Base-by-base conservation (phyloP, 2,888 invertebrate species). In the Thelaira solivaga region DNA sequence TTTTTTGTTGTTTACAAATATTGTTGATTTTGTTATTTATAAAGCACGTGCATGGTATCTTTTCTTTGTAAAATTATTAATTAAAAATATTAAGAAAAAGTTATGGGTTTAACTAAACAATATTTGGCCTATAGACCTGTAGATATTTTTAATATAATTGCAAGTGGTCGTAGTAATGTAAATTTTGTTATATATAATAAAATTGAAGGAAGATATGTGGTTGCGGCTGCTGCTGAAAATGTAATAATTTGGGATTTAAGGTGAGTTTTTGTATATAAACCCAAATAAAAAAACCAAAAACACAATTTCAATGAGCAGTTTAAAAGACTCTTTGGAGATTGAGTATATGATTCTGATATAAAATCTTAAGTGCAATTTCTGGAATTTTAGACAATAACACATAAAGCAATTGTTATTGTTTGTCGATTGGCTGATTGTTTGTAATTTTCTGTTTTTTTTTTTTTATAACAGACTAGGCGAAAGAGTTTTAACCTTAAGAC, bases 201-300 rank as follows among this genome's bases (percentile, higher is more conserved):
- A 55, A 92, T 93, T 79, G 94, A 94, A 85, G 96, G 96, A 45
- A 92, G 96, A 86, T 97, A 93, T 89, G 92, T 96, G 55, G 97
- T 97, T 45, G 94, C 94, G n/a, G 97, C 96, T 61, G 97, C 96
- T 7, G 96, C 96, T 85, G 98, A 99, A 90, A 94, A 97, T 91
- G 94, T 97, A 76, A 92, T 95, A 84, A 92, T 99, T 84, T 99
- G 98, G 97, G 98, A 99, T 90, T 91, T 98, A 86, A 92, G 95
- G 86, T 92, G 94, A 91, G 94, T 49, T n/a, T n/a, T n/a, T n/a
- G n/a, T n/a, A n/a, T n/a, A n/a, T n/a, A n/a, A n/a, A n/a, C n/a
- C n/a, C n/a, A n/a, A n/a, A n/a, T n/a, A n/a, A n/a, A n/a, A n/a
- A n/a, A n/a, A n/a, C n/a, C n/a, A n/a, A n/a, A n/a, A n/a, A n/a